Conservation (phyloP, 1,140 invertebrate genomes). For the Bactericera cockerelli region DNA sequence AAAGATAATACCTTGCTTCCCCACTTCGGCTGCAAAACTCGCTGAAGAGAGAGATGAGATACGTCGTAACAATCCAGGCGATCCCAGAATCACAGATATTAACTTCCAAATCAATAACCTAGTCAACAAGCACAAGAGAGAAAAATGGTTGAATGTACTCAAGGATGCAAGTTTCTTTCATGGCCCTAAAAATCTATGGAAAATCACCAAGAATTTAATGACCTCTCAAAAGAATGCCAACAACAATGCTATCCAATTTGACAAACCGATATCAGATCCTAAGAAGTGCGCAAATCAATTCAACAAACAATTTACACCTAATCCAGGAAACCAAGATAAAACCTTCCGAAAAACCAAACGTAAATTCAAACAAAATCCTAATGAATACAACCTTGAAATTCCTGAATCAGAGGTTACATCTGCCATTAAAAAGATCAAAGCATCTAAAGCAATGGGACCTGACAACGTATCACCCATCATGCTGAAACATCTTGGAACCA, state of each 20-base stretch:
- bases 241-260: not conserved
- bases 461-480: conserved; percentile 9
- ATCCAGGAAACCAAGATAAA: not conserved
- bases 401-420: not conserved
- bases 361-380: not conserved
- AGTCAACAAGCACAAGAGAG: not conserved
- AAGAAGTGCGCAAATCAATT: conserved; percentile 5
- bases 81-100: not conserved
- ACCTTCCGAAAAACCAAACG: not conserved
- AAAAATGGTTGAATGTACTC: conserved; percentile 1
- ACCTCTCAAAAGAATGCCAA: not conserved
- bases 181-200: conserved; percentile 10
- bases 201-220: not conserved
- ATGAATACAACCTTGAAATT: not conserved
- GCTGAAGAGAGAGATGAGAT: not conserved
- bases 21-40: conserved; percentile 5
- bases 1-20: not conserved
- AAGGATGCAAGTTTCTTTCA: not conserved
- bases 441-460: conserved; percentile 8
- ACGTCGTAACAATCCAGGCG: not conserved
- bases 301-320: conserved; percentile 7
- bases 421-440: not conserved
- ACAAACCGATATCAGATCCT: not conserved
- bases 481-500: conserved; percentile 7
- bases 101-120: not conserved